Evolutionary conservation across 2,888 invertebrate species (phyloP).

Genomic region (Eristalinus sepulchralis): DNA sequence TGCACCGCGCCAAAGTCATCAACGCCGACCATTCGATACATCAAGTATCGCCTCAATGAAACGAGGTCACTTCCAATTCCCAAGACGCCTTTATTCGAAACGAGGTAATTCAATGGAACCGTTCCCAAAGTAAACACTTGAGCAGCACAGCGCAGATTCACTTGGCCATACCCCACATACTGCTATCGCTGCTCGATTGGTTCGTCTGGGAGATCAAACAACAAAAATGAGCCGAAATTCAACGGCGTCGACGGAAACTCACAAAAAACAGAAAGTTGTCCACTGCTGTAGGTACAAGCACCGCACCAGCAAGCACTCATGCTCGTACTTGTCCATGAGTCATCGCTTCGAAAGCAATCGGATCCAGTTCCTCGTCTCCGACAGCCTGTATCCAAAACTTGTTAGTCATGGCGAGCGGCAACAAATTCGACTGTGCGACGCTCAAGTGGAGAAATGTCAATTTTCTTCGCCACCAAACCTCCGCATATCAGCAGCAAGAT

Average conservation of each 20-base stretch:
- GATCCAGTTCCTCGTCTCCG: slow-evolving; percentile 46
- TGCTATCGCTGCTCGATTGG: slow-evolving; percentile 21
- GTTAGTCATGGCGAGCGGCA: slow-evolving; percentile 43
- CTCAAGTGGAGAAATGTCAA: slow-evolving; percentile 58
- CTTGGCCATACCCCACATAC: slow-evolving; percentile 33
- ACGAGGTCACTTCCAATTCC: slow-evolving; percentile 41
- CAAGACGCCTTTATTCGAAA: slow-evolving; percentile 14
- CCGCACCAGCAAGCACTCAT: background rate
- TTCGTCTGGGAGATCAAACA: background rate
- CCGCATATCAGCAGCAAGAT: background rate
- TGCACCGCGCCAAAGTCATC: background rate
- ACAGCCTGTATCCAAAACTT: slow-evolving; percentile 31
- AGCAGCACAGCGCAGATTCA: slow-evolving; percentile 16
- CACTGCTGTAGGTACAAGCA: background rate
- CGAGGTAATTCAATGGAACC: slow-evolving; percentile 31
- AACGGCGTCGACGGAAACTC: slow-evolving; percentile 5
- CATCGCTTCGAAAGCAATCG: slow-evolving; percentile 26
- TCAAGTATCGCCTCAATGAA: slow-evolving; percentile 3
- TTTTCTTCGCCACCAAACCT: slow-evolving; percentile 32
- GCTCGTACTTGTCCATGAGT: slow-evolving; percentile 30
- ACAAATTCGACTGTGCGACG: slow-evolving; percentile 25
- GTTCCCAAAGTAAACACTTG: slow-evolving; percentile 27
- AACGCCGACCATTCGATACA: slow-evolving; percentile 18
- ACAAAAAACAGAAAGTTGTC: slow-evolving; percentile 58
- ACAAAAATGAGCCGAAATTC: background rate